Conservation (phyloP, 2,797 vertebrate genomes). For the Hoplostethus atlanticus region DNA sequence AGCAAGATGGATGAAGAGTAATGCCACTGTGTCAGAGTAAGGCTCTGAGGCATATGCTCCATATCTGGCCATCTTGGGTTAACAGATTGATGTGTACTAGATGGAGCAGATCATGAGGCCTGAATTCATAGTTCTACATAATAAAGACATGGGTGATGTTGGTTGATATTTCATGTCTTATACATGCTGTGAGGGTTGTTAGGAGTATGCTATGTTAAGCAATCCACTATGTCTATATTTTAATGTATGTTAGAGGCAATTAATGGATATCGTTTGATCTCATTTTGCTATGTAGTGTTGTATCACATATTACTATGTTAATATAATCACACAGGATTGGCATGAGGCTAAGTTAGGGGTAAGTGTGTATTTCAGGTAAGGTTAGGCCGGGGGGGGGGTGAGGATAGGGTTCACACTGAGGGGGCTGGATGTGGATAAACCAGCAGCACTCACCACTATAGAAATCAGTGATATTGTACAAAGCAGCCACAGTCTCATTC, state of each 20-base stretch:
- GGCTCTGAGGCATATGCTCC: not conserved
- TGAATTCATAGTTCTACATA: not conserved
- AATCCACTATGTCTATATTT: not conserved
- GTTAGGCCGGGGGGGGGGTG: conserved; percentile 35
- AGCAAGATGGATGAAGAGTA: not conserved
- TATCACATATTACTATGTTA: conserved; percentile 24
- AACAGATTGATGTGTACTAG: conserved; percentile 2
- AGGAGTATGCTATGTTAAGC: not conserved
- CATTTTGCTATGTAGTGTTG: not conserved
- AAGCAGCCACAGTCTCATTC: conserved; percentile 98
- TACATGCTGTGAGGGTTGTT: conserved; percentile 17
- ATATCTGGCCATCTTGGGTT: conserved; percentile 14
- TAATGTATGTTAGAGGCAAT: conserved; percentile 13
- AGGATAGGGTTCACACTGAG: conserved; percentile 69
- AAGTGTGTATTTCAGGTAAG: conserved; percentile 24
- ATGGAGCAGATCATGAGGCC: conserved; percentile 18
- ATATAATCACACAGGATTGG: conserved; percentile 26
- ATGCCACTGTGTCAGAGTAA: not conserved
- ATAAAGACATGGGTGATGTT: conserved; percentile 15
- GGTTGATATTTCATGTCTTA: conserved; percentile 25
- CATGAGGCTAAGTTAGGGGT: conserved; percentile 33
- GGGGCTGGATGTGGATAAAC: conserved; percentile 59
- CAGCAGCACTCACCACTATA: conserved; percentile 95
- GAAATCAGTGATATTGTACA: conserved; percentile 97
- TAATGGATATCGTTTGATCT: conserved; percentile 2